Evolutionary conservation across 2,797 vertebrate species (phyloP), one percentile per base, ranked within the genome.

Genomic region (Holocentrus rufus): DNA sequence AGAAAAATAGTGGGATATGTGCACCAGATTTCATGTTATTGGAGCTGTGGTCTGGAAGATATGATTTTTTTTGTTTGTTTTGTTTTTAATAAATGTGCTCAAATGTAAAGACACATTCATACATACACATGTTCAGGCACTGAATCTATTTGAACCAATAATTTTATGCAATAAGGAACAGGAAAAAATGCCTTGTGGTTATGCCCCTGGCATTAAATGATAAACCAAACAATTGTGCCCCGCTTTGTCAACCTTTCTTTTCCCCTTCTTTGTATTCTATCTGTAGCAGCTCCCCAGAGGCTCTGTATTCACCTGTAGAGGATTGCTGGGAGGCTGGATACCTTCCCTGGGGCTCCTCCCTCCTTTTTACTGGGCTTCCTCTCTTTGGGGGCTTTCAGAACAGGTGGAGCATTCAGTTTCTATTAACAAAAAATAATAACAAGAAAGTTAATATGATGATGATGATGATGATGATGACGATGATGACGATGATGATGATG

Each of bases 311-410:
- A 96, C 98, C 97, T 98, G 93, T 98, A 99, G 81, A 99, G 96
- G 42, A 99, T 94, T 0, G 96, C 94, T 0, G 98, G 97, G 79
- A 98, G 95, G 18, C 83, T 83, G 77, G 94, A 95, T 0, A 95
- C 86, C 89, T 98, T 99, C 59, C 97, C 94, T 0, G 91, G 96
- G 15, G 94, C 76, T 77, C 96, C 98, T 85, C 97, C 97, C 89
- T 98, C 97, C 85, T 98, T 98, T 92, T 98, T 99, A 93, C 95
- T 98, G 56, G 96, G 96, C 78, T 96, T 98, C 88, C 97, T 95
- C 76, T 99, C 98, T 89, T 99, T 99, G 1, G 98, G 97, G 72
- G 96, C 95, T 86, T 96, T 96, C 83, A 99, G 91, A 88, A 99
- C 95, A 71, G 95, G 92, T 7, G 98, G 98, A 76, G 95, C 91